phyloP scores from a whole-genome alignment of 1,140 invertebrate genomes.

The Drosophila azteca region DNA sequence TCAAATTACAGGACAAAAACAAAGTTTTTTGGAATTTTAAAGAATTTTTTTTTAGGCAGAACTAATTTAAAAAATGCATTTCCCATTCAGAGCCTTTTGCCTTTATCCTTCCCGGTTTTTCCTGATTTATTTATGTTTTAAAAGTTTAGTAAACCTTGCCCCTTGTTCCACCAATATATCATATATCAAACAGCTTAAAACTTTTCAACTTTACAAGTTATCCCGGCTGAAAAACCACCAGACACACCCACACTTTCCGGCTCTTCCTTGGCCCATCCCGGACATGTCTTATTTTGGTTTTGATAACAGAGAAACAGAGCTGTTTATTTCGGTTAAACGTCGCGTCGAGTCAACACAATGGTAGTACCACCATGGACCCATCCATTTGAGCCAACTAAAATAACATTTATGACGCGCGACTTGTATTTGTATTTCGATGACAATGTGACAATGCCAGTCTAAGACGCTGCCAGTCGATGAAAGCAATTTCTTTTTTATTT shows the following conservation, averaged over 20 bases:
- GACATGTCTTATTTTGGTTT: neutral
- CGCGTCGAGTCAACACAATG: constrained; percentile 20
- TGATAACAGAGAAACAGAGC: neutral
- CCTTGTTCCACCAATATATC: constrained; percentile 5
- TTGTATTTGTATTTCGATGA: constrained; percentile 65
- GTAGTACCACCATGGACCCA: neutral
- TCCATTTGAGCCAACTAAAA: constrained; percentile 43
- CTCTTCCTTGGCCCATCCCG: constrained; percentile 6
- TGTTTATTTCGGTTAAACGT: constrained; percentile 34
- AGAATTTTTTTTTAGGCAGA: too few species aligned
- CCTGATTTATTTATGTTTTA: neutral
- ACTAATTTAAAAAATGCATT: too few species aligned
- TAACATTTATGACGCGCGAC: constrained; percentile 70
- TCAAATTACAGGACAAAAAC: too few species aligned
- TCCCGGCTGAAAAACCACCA: too few species aligned
- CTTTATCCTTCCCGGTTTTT: neutral
- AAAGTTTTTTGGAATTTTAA: too few species aligned
- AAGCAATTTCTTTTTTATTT: constrained; percentile 20
- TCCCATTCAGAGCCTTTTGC: too few species aligned
- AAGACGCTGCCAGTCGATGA: neutral
- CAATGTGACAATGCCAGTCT: constrained; percentile 14
- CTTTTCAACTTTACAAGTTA: constrained; percentile 9
- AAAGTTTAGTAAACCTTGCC: neutral
- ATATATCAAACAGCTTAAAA: constrained; percentile 29
- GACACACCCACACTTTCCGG: too few species aligned